A percentile compares a stretch with the other conserved stretches of the same genome.
phyloP scores from a whole-genome alignment of 1,140 invertebrate genomes.

The Ylistrum balloti region DNA sequence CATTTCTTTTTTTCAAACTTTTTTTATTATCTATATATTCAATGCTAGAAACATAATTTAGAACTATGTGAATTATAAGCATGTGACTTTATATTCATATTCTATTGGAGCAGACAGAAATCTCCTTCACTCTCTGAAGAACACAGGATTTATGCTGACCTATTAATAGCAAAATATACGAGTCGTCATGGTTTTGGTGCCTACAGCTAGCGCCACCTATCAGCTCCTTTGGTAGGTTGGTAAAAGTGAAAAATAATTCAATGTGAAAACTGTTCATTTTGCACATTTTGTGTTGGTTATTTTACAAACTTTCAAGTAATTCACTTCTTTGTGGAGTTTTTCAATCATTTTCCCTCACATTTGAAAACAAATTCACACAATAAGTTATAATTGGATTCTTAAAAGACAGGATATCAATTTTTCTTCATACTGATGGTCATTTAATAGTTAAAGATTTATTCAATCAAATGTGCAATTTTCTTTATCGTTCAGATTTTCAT shows the following conservation, averaged over 20 bases:
- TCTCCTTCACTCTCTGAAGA: conserved; percentile 68
- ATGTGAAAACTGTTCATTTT: not conserved
- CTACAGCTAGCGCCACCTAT: conserved; percentile 37
- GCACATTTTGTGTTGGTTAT: not conserved
- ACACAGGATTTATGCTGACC: conserved; percentile 74
- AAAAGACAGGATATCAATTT: too few species aligned
- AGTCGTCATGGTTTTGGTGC: conserved; percentile 66
- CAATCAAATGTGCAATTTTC: too few species aligned
- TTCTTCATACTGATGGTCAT: too few species aligned
- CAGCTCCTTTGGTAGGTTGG: conserved; percentile 24
- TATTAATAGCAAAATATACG: conserved; percentile 77
- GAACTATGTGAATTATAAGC: conserved; percentile 41
- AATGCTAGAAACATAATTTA: conserved; percentile 21
- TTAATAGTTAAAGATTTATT: too few species aligned
- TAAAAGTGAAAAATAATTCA: not conserved
- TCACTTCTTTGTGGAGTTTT: not conserved
- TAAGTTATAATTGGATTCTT: too few species aligned
- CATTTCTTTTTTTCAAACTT: not conserved
- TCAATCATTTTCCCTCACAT: not conserved
- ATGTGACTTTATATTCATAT: conserved; percentile 42
- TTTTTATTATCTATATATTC: not conserved
- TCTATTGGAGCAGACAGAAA: conserved; percentile 52
- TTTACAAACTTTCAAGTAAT: not conserved
- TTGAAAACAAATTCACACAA: not conserved
- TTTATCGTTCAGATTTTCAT: too few species aligned